Evolutionary conservation across 2,113 vertebrate genomes (phyloP), one percentile per base, ranked within the genome.

Genomic region (Varanus komodoensis): DNA sequence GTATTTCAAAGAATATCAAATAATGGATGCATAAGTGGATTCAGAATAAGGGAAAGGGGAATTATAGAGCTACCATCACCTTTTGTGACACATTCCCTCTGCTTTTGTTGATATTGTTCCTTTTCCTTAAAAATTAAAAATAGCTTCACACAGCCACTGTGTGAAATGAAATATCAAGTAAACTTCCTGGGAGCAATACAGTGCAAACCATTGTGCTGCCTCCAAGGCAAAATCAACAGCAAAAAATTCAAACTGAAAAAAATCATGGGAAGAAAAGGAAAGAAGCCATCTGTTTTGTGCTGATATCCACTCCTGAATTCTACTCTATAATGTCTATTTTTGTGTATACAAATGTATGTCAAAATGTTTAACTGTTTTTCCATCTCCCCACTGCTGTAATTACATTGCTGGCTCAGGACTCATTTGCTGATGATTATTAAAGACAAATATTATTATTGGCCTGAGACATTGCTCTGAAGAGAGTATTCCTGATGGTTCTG

Each of bases 61-160:
- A 95, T 95, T 94, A 95, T 95, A 94, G 90, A 94, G 90, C 91
- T 95, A 67, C 7, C 52, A 68, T 84, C 94, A 93, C 48, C 61
- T 96, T 94, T 94, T 89, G 6, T 86, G 92, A 74, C 32, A 81
- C 86, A 92, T 94, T 94, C 50, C 8, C 64, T 94, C 84, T 94
- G 38, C 29, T 48, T 93, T 87, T 81, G 61, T 89, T 25, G 67
- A 90, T 89, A 29, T 73, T 69, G 50, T 67, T 7, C 15, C 12
- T 9, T 78, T 67, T 50, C 84, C 82, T 89, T 94, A 89, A 84
- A 92, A 84, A 64, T 64, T 64, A 88, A 84, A 92, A 85, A 88
- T 57, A 95, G 38, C 17, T 91, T 95, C 38, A 67, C 73, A 67
- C 86, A 91, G 77, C 67, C 88, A 50, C 91, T 71, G 91, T 73